Conservation (phyloP, 2,797 vertebrate genomes). For the Rousettus madagascariensis region DNA sequence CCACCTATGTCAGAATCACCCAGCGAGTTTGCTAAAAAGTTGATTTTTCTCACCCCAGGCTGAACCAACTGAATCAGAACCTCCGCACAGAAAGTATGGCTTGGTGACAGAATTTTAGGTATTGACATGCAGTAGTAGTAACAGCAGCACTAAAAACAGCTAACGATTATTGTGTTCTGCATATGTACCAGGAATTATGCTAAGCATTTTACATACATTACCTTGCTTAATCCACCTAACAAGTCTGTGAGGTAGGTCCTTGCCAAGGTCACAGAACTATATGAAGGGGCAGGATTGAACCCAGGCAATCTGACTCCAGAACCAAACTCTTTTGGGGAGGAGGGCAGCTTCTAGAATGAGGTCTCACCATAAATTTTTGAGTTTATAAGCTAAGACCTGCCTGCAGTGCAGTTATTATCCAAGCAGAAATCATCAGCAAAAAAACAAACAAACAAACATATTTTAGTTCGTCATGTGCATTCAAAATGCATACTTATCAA, state of each 20-base stretch:
- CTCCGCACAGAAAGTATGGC: background rate
- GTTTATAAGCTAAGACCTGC: background rate
- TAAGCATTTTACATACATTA: background rate
- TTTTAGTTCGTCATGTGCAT: background rate
- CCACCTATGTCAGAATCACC: background rate
- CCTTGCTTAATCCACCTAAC: background rate
- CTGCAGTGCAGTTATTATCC: background rate
- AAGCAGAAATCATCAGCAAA: background rate
- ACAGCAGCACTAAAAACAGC: background rate
- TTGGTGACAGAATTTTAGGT: background rate
- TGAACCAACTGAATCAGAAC: background rate
- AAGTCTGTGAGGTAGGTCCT: background rate
- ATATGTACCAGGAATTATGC: background rate
- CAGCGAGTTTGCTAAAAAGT: background rate
- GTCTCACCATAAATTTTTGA: background rate
- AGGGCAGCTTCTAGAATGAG: background rate
- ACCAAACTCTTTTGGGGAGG: background rate
- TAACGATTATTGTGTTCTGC: background rate
- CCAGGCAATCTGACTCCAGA: background rate
- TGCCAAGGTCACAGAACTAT: background rate
- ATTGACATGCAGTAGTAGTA: background rate
- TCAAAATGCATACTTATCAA: background rate
- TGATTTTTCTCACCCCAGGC: background rate
- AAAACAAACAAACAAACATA: no score
- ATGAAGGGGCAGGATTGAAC: background rate